Evolutionary conservation across 2,888 invertebrate species (phyloP).

Genomic region (Ophioninae sp.): DNA sequence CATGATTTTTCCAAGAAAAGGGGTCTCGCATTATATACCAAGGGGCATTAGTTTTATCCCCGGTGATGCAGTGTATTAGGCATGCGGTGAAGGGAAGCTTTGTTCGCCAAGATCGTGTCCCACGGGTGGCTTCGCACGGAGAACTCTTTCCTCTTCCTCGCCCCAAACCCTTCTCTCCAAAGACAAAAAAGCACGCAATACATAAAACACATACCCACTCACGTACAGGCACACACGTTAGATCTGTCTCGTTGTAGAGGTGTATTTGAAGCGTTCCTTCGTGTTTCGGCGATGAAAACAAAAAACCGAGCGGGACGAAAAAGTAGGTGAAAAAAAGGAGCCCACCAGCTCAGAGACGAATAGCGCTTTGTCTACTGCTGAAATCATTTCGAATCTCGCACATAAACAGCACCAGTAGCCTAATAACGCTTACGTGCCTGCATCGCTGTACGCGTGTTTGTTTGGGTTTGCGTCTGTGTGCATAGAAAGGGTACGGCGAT

Average conservation of each 20-base stretch:
- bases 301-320: constrained; percentile 45
- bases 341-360: constrained; percentile 54
- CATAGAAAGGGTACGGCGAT: constrained; percentile 56
- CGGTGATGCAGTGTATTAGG: constrained; percentile 36
- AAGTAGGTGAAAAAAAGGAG: constrained; percentile 31
- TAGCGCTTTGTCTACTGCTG: constrained; percentile 62
- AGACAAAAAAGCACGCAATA: constrained; percentile 8
- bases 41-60: constrained; percentile 9
- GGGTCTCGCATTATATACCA: not conserved
- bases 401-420: constrained; percentile 40
- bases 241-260: not conserved
- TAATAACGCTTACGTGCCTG: not conserved
- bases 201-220: not conserved
- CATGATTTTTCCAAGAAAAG: not conserved
- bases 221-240: not conserved
- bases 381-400: constrained; percentile 58
- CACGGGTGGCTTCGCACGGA: constrained; percentile 46
- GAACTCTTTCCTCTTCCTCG: not conserved
- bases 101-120: constrained; percentile 50
- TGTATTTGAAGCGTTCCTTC: constrained; percentile 15
- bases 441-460: constrained; percentile 1
- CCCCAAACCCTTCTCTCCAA: not conserved
- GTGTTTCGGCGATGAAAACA: constrained; percentile 38
- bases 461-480: not conserved
- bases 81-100: constrained; percentile 53